Evolutionary conservation across 2,113 vertebrate genomes (phyloP).

Genomic region (Phrynosoma blainvillii): DNA sequence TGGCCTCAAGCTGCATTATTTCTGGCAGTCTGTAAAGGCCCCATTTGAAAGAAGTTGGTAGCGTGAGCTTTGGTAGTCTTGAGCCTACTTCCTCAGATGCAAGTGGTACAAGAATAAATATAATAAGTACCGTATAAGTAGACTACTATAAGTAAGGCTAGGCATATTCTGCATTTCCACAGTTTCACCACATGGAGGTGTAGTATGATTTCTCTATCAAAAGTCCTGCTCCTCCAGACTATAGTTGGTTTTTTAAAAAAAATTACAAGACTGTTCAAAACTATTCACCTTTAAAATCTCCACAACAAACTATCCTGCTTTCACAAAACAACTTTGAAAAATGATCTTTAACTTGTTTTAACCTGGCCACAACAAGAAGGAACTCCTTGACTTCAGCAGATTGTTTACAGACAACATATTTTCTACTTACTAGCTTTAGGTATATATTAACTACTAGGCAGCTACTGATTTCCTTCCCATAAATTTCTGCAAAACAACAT

Average conservation of each 20-base stretch:
- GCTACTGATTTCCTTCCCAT: neutral
- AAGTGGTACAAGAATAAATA: too few species aligned
- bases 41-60: too few species aligned
- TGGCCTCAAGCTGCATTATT: too few species aligned
- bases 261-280: neutral
- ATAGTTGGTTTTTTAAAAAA: neutral
- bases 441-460: neutral
- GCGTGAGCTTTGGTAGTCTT: too few species aligned
- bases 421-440: neutral
- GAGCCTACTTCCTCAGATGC: too few species aligned
- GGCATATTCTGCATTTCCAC: neutral
- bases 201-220: neutral
- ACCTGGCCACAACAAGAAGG: neutral
- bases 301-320: neutral
- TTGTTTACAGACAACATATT: neutral
- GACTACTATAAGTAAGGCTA: too few species aligned
- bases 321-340: neutral
- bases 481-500: neutral
- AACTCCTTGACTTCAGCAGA: neutral
- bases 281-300: neutral
- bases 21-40: too few species aligned
- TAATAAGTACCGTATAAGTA: too few species aligned
- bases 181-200: neutral
- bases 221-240: neutral
- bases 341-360: neutral